Percentiles rank a stretch among this genome's conserved stretches.
phyloP scores from a whole-genome alignment of 2,888 invertebrate genomes.

The Trichopria drosophilae region DNA sequence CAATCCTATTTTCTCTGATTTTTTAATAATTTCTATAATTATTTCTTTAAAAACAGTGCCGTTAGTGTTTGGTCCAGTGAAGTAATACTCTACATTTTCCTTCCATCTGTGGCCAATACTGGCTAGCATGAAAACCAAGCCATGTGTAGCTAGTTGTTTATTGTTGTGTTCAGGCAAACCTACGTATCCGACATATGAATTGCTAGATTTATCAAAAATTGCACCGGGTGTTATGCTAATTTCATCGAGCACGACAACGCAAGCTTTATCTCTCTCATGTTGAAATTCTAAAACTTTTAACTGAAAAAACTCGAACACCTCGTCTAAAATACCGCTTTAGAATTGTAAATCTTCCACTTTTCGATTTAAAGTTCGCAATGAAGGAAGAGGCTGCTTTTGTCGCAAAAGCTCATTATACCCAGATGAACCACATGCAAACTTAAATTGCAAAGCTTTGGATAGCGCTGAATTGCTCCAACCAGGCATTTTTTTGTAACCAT shows the following conservation, averaged over 20 bases:
- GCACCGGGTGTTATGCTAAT: conserved; percentile 20
- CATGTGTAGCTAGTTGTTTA: conserved; percentile 38
- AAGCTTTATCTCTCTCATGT: conserved; percentile 23
- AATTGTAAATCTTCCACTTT: conserved; percentile 23
- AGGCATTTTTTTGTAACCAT: too few species aligned
- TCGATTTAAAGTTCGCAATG: conserved; percentile 11
- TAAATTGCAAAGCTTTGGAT: too few species aligned
- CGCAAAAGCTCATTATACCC: too few species aligned
- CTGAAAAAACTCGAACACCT: conserved; percentile 29
- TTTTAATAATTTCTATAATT: conserved; percentile 30
- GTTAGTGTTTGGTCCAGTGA: conserved; percentile 36
- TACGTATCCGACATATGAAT: conserved; percentile 12
- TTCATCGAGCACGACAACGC: conserved; percentile 31
- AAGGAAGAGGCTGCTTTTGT: too few species aligned
- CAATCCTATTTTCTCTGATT: conserved; percentile 36
- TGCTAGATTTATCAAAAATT: conserved; percentile 18
- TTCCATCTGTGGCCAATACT: conserved; percentile 41
- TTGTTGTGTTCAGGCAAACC: conserved; percentile 23
- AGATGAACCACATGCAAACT: too few species aligned
- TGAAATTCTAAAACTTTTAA: too few species aligned
- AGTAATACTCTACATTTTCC: conserved; percentile 42
- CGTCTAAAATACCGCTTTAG: conserved; percentile 23
- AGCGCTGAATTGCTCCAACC: too few species aligned
- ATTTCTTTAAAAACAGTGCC: conserved; percentile 34
- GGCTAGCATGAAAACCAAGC: conserved; percentile 40